Percentiles rank a stretch among this genome's conserved stretches.
These are phyloP conservation scores for Numida meleagris DNA, from an alignment of 2,113 vertebrate genomes.

Conservation along the genomic window DNA sequence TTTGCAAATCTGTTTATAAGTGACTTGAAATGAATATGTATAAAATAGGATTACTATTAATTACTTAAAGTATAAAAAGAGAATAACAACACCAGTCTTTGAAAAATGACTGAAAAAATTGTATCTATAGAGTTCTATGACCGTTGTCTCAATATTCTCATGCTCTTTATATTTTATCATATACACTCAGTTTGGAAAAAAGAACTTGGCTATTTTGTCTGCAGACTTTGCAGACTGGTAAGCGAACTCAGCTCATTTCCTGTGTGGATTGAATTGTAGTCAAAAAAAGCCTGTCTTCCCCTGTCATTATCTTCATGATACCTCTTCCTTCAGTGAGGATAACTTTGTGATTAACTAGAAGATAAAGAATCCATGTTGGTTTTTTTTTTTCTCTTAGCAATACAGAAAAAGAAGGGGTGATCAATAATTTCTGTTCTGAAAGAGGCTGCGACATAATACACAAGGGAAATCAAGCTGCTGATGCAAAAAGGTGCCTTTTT, in stretches of 20 bases:
- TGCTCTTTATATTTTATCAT: background rate
- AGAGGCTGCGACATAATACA: background rate
- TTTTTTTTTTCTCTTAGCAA: background rate
- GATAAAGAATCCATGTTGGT: background rate
- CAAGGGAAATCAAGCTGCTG: background rate
- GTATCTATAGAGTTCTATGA: background rate
- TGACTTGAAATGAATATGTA: conserved; percentile 3
- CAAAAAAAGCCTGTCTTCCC: background rate
- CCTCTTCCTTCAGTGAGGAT: background rate
- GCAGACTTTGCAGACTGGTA: background rate
- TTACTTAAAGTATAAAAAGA: conserved; percentile 7
- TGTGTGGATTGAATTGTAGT: background rate
- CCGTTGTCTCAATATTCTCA: background rate
- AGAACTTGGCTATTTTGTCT: background rate
- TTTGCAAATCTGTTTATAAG: background rate
- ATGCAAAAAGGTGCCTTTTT: background rate
- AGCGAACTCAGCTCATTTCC: background rate
- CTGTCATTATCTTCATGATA: background rate
- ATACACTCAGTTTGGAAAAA: background rate
- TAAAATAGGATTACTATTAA: conserved; percentile 30
- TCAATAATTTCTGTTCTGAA: background rate
- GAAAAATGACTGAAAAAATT: background rate
- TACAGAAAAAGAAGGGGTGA: background rate
- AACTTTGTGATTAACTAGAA: background rate
- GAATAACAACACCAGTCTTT: background rate